Evolutionary conservation across 92 coral and sea anemone genomes (phyloP).

Genomic region (Desmophyllum pertusum): DNA sequence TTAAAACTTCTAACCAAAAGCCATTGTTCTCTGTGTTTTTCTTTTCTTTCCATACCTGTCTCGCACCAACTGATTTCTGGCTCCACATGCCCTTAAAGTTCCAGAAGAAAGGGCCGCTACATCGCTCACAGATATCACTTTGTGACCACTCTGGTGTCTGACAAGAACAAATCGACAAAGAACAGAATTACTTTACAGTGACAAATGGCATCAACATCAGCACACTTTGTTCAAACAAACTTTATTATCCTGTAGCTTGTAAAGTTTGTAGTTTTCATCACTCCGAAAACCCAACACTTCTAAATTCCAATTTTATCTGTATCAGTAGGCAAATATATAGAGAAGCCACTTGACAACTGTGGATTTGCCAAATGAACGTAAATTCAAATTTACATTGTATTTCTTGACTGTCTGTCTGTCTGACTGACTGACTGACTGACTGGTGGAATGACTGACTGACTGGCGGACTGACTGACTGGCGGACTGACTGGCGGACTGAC

Average conservation of each 20-base stretch:
- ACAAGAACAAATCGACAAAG: background rate
- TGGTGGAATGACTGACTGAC: background rate
- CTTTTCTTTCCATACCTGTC: slow-evolving; percentile 88
- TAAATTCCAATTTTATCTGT: background rate
- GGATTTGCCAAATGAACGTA: background rate
- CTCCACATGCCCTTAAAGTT: slow-evolving; percentile 98
- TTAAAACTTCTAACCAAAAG: no score
- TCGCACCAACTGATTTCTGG: slow-evolving; percentile 86
- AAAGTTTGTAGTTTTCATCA: background rate
- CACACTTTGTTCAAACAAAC: background rate
- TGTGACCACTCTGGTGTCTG: slow-evolving; percentile 99
- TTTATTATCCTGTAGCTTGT: background rate
- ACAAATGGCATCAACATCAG: background rate
- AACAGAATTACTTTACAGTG: background rate
- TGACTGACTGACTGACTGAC: background rate
- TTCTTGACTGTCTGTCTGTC: background rate
- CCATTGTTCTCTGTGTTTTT: no score
- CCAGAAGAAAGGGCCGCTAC: slow-evolving; percentile 98
- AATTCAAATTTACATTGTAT: no score
- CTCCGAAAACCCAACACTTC: no score
- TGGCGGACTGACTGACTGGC: background rate
- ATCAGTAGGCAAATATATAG: no score
- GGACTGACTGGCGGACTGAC: background rate
- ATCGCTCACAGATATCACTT: slow-evolving; percentile 93
- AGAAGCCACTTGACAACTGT: background rate